Conservation (phyloP, 2,113 vertebrate genomes). For the Anoplopoma fimbria region DNA sequence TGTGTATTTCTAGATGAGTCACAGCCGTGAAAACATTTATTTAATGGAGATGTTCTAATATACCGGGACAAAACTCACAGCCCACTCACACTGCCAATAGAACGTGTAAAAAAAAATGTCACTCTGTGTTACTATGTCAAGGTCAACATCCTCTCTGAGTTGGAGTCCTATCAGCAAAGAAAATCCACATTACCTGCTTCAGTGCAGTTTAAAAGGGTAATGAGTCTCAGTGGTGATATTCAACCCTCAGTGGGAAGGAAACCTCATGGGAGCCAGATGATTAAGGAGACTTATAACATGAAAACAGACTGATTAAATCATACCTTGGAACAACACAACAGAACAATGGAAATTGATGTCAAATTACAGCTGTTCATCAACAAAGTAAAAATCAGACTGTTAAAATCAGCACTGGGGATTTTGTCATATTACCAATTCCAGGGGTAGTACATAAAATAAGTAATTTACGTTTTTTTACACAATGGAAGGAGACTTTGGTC, state of each 20-base stretch:
- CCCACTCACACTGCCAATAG: conserved; percentile 19
- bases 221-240: conserved; percentile 47
- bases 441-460: background rate
- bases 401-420: too few species aligned
- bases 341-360: background rate
- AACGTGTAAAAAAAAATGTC: conserved; percentile 28
- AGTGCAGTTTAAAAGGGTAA: conserved; percentile 52
- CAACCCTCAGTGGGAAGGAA: conserved; percentile 39
- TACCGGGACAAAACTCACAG: background rate
- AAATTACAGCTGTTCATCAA: too few species aligned
- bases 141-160: conserved; percentile 39
- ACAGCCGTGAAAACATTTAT: conserved; percentile 39
- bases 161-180: conserved; percentile 38
- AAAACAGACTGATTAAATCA: conserved; percentile 31
- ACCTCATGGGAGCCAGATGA: conserved; percentile 23
- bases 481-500: background rate
- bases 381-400: too few species aligned
- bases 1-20: conserved; percentile 51
- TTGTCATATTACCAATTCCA: too few species aligned
- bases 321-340: too few species aligned
- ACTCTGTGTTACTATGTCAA: conserved; percentile 32
- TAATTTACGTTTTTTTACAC: background rate
- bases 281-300: conserved; percentile 29
- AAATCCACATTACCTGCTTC: conserved; percentile 37
- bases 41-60: conserved; percentile 37